Evolutionary conservation across 2,113 vertebrate genomes (phyloP), one percentile per base, ranked within the genome.

Genomic region (Benitochromis conjunctus): DNA sequence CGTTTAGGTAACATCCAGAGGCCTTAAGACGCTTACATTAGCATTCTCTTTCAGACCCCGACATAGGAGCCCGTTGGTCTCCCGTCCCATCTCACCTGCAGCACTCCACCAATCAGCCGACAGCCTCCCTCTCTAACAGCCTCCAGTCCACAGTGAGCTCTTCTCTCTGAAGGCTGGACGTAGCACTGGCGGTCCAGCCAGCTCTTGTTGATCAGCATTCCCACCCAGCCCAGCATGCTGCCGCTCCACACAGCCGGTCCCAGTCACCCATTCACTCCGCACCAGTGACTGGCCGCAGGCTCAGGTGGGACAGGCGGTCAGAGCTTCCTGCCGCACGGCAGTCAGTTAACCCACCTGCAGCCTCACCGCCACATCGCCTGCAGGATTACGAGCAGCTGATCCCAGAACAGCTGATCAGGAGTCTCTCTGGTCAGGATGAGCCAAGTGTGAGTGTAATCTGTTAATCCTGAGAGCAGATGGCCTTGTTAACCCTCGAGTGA

Each of bases 381-480:
- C 36, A 6, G 64, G 81, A 80, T 62, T 66, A 83, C 5, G 19
- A 3, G 14, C 12, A 38, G 6, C 90, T n/a, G 90, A 88, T 24
- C 79, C 62, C 6, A 46, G 78, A 85, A 4, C 89, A 78, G 89
- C 53, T 21, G 71, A 21, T 11, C n/a, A 14, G 84, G 21, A 84
- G 9, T 48, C 46, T 31, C 43, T 31, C 6, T 8, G 3, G 12
- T 13, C 36, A 71, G 87, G 88, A 87, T 54, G 80, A 83, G 41
- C 5, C 21, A 26, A 6, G 18, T 1, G 36, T 80, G 69, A 69
- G 60, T 18, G 79, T 95, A 95, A 96, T 95, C 95, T 89, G 91
- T 80, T 96, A 96, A 96, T 92, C 91, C 88, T 12, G 9, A 14
- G 19, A 92, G 87, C 92, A 94, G 94, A 93, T 95, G 95, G 92